Conservation (phyloP, 2,888 invertebrate species). For the Synergus gifuensis region DNA sequence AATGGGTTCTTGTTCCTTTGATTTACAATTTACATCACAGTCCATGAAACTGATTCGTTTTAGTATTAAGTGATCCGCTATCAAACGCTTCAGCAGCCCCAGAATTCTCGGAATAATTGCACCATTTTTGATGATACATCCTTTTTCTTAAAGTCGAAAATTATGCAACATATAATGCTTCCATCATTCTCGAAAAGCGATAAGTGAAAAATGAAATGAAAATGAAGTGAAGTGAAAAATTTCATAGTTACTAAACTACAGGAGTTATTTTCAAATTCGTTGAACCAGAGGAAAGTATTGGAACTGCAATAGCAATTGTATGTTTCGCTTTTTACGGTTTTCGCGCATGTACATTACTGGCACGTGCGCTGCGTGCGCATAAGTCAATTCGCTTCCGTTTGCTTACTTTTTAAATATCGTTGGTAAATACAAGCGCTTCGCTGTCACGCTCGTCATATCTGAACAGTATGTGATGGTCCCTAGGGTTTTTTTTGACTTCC, state of each 20-base stretch:
- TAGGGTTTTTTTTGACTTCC: not conserved
- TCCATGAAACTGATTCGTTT: conserved; percentile 28
- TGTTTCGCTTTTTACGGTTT: not conserved
- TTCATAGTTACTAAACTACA: not conserved
- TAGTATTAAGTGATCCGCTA: conserved; percentile 32
- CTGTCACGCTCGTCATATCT: not conserved
- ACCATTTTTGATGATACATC: not conserved
- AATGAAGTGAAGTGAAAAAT: no score
- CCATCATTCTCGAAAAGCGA: not conserved
- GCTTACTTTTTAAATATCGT: not conserved
- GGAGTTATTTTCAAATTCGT: not conserved
- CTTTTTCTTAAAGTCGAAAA: not conserved
- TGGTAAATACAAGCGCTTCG: not conserved
- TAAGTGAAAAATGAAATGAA: no score
- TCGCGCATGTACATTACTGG: not conserved
- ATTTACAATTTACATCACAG: conserved; percentile 39
- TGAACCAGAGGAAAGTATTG: not conserved
- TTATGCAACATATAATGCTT: not conserved
- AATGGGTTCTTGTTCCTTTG: conserved; percentile 41
- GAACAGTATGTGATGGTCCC: not conserved
- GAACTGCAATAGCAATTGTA: not conserved
- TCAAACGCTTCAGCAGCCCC: conserved; percentile 9
- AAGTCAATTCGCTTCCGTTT: not conserved
- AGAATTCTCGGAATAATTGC: not conserved
- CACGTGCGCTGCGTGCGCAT: not conserved